These are phyloP conservation scores for Tenualosa ilisha DNA, from an alignment of 2,797 vertebrate species.

Conservation along the genomic window DNA sequence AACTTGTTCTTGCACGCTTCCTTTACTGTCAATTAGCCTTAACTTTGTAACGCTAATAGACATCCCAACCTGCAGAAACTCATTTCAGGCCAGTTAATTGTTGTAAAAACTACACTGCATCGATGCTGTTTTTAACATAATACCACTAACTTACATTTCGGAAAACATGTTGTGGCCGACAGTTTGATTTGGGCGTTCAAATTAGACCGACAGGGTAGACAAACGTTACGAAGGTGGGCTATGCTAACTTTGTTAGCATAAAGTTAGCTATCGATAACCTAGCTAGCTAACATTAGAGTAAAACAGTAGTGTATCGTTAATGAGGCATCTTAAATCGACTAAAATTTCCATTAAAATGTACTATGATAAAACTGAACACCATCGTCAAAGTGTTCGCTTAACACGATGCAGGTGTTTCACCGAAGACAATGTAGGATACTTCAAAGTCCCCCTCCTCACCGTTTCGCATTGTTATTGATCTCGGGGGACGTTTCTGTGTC, in stretches of 20 bases:
- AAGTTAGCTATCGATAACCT: background rate
- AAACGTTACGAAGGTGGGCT: too few relatives aligned
- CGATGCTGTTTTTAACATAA: too few relatives aligned
- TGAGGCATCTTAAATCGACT: background rate
- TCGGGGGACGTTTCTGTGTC: constrained; percentile 45
- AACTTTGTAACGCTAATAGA: too few relatives aligned
- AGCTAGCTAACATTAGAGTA: too few relatives aligned
- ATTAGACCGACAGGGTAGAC: background rate
- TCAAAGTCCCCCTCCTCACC: constrained; percentile 56
- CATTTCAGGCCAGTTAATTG: too few relatives aligned
- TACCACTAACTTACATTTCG: background rate
- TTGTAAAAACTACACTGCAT: too few relatives aligned
- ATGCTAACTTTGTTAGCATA: too few relatives aligned
- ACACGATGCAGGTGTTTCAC: background rate
- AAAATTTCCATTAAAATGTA: background rate
- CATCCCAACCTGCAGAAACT: background rate
- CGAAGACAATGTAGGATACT: background rate
- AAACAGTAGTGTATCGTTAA: too few relatives aligned
- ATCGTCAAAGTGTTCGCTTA: background rate
- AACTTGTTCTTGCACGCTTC: too few relatives aligned
- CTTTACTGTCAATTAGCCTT: too few relatives aligned
- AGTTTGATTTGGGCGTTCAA: background rate
- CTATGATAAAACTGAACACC: background rate
- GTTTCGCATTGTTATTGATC: constrained; percentile 48
- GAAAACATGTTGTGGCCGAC: background rate